Evolutionary conservation across 1,140 invertebrate genomes (phyloP).

Genomic region (Drosophila sp.): DNA sequence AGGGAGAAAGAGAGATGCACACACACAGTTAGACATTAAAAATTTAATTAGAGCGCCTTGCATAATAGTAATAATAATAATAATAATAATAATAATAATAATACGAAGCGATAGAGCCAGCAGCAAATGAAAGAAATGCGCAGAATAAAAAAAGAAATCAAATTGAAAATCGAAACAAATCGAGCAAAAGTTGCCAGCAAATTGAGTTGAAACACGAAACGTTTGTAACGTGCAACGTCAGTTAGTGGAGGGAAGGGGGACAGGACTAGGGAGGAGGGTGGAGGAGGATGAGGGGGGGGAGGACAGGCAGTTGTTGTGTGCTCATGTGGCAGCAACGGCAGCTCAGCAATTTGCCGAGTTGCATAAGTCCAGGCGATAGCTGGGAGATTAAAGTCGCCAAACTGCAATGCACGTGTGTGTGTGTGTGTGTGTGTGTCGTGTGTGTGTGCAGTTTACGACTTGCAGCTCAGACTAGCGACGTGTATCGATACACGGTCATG

Average conservation of each 20-base stretch:
- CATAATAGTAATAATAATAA: slow-evolving; percentile 42
- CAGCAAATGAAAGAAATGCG: slow-evolving; percentile 10
- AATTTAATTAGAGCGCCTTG: slow-evolving; percentile 72
- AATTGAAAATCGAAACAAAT: slow-evolving; percentile 62
- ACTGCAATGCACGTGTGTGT: slow-evolving; percentile 37
- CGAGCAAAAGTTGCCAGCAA: slow-evolving; percentile 61
- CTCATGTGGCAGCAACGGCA: slow-evolving; percentile 21
- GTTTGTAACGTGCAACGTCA: slow-evolving; percentile 12
- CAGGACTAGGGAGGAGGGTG: no score
- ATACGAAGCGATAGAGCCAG: not conserved
- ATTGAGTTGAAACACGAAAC: slow-evolving; percentile 56
- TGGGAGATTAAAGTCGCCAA: slow-evolving; percentile 44
- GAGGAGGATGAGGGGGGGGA: not conserved
- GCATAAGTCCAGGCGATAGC: slow-evolving; percentile 47
- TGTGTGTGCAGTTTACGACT: slow-evolving; percentile 27
- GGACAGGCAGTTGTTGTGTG: slow-evolving; percentile 1
- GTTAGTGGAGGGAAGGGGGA: not conserved
- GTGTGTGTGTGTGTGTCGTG: slow-evolving; percentile 6
- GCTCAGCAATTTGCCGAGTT: slow-evolving; percentile 53
- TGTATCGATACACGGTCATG: no score
- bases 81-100: no score
- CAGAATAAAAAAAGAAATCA: slow-evolving; percentile 45
- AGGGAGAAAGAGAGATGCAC: slow-evolving; percentile 4
- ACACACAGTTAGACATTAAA: slow-evolving; percentile 57
- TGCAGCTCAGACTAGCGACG: slow-evolving; percentile 11